Percentiles rank a stretch among this genome's conserved stretches.
Evolutionary conservation across 2,797 vertebrate genomes (phyloP).

Genomic region (Galaxias olidus): DNA sequence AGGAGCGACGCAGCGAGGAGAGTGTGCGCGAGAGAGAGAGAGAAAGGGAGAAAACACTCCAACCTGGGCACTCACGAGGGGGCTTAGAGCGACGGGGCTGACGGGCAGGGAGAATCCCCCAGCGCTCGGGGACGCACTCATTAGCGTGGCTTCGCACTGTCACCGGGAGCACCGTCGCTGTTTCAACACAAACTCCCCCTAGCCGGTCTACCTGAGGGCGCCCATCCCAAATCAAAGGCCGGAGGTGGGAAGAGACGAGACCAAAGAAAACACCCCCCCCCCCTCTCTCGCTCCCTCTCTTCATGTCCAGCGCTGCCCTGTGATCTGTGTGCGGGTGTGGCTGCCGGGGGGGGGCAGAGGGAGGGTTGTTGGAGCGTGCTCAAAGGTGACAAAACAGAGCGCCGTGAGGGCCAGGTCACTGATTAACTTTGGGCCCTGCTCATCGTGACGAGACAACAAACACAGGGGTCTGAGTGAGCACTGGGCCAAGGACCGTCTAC

Average conservation of each 20-base stretch:
- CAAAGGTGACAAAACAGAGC: constrained; percentile 14
- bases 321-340: background rate
- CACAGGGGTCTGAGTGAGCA: constrained; percentile 26
- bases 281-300: constrained; percentile 21
- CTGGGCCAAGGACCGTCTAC: no score
- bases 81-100: no score
- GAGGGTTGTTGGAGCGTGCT: constrained; percentile 7
- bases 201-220: background rate
- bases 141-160: no score
- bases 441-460: constrained; percentile 42
- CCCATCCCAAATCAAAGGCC: constrained; percentile 42
- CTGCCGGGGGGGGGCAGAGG: no score
- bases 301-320: constrained; percentile 29
- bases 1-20: no score
- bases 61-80: no score
- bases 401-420: constrained; percentile 46
- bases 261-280: constrained; percentile 32
- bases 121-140: no score
- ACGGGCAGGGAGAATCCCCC: no score
- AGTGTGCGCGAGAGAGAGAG: no score
- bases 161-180: no score
- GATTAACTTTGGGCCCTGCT: constrained; percentile 40
- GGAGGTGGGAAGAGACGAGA: constrained; percentile 20
- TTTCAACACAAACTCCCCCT: no score
- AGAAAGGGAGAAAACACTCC: no score